These are phyloP conservation scores for Nemoura dubitans DNA, from an alignment of 2,888 invertebrate species.

Conservation along the genomic window DNA sequence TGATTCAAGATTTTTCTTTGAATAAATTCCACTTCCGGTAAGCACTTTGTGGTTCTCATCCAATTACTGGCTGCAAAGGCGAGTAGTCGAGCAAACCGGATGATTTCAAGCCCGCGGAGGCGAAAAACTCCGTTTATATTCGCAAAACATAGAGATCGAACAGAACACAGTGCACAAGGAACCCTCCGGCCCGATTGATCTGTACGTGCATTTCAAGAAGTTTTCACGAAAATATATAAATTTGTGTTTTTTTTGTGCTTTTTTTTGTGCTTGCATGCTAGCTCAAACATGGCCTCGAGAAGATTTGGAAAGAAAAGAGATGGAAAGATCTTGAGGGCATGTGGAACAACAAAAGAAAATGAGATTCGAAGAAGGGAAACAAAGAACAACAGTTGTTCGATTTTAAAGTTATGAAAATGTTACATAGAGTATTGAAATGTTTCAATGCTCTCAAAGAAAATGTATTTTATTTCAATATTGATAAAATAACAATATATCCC, in stretches of 20 bases:
- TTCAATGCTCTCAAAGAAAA: background rate
- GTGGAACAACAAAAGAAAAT: background rate
- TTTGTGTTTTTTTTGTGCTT: background rate
- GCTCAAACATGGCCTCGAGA: background rate
- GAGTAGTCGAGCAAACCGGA: background rate
- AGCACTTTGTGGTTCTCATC: background rate
- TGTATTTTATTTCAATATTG: background rate
- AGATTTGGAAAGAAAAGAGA: background rate
- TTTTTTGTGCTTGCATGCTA: background rate
- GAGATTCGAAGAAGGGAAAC: background rate
- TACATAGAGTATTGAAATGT: background rate
- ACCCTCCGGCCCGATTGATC: background rate
- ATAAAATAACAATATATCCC: too few relatives aligned
- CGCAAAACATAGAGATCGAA: background rate
- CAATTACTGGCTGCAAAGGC: background rate
- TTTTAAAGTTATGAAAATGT: constrained; percentile 12
- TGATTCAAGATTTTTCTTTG: background rate
- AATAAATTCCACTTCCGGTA: background rate
- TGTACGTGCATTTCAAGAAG: background rate
- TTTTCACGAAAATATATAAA: background rate
- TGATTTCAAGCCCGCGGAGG: background rate
- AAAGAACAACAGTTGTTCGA: background rate
- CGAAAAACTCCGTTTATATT: background rate
- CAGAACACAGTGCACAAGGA: background rate
- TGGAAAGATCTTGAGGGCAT: background rate